These are phyloP conservation scores for Hesperia comma DNA, from an alignment of 2,888 invertebrate genomes.

Conservation along the genomic window DNA sequence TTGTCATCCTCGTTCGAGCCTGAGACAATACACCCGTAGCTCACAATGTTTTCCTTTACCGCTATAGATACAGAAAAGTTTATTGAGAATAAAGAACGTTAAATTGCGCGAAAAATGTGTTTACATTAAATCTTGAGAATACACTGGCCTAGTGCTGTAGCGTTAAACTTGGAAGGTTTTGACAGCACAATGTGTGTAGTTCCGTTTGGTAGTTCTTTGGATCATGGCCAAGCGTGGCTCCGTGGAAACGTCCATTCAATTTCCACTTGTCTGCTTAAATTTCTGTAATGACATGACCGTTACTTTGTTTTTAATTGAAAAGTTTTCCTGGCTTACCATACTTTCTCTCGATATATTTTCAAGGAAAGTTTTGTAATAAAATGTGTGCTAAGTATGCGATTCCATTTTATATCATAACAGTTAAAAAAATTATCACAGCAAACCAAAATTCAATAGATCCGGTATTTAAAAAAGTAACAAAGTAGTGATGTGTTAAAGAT, in stretches of 20 bases:
- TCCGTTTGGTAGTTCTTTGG: conserved; percentile 6
- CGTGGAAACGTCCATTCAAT: not conserved
- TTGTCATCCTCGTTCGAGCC: conserved; percentile 35
- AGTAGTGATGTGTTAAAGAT: too few species aligned
- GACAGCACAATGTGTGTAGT: not conserved
- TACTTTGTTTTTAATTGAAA: not conserved
- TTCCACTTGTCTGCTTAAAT: not conserved
- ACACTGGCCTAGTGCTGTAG: not conserved
- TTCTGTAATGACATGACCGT: not conserved
- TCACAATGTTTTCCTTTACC: conserved; percentile 35
- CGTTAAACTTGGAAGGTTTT: conserved; percentile 1
- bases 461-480: too few species aligned
- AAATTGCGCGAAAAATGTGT: conserved; percentile 14
- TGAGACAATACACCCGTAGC: conserved; percentile 33
- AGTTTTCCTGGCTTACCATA: not conserved
- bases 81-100: conserved; percentile 18
- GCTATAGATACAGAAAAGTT: conserved; percentile 12
- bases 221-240: not conserved
- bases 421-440: too few species aligned
- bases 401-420: too few species aligned
- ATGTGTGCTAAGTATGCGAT: too few species aligned
- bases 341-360: not conserved
- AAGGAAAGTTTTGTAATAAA: too few species aligned
- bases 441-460: too few species aligned
- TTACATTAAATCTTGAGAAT: not conserved